Percentiles rank a stretch among this genome's conserved stretches.
Evolutionary conservation across 2,888 invertebrate species (phyloP).

Genomic region (Torymus tubicola): DNA sequence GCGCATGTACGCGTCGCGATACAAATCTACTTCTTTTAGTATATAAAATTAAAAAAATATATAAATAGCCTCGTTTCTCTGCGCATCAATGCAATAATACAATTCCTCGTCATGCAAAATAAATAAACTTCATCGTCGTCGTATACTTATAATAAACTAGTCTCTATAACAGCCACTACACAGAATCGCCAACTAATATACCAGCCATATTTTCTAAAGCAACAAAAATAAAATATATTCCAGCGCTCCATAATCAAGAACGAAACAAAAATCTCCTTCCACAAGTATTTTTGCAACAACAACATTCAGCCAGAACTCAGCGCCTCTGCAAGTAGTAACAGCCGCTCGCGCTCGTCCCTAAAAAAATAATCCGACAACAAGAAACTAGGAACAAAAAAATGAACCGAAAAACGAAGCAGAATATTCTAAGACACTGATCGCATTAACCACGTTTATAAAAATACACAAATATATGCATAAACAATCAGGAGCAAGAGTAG

Average conservation of each 20-base stretch:
- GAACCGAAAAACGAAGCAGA: background rate
- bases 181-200: constrained; percentile 19
- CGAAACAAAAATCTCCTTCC: no score
- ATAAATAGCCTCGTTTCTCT: no score
- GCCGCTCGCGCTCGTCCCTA: background rate
- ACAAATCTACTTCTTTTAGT: constrained; percentile 5
- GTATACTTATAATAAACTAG: background rate
- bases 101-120: constrained; percentile 17
- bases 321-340: no score
- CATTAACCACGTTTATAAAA: constrained; percentile 4
- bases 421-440: constrained; percentile 35
- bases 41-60: background rate
- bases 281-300: no score
- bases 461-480: constrained; percentile 24
- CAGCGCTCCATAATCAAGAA: background rate
- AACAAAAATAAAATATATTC: constrained; percentile 14
- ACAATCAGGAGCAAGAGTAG: background rate
- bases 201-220: constrained; percentile 32
- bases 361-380: constrained; percentile 5
- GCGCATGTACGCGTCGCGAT: background rate
- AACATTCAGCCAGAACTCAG: no score
- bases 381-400: background rate
- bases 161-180: background rate
- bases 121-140: background rate
- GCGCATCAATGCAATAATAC: no score